phyloP scores from a whole-genome alignment of 1,140 invertebrate genomes.

The Oryctes rhinoceros region DNA sequence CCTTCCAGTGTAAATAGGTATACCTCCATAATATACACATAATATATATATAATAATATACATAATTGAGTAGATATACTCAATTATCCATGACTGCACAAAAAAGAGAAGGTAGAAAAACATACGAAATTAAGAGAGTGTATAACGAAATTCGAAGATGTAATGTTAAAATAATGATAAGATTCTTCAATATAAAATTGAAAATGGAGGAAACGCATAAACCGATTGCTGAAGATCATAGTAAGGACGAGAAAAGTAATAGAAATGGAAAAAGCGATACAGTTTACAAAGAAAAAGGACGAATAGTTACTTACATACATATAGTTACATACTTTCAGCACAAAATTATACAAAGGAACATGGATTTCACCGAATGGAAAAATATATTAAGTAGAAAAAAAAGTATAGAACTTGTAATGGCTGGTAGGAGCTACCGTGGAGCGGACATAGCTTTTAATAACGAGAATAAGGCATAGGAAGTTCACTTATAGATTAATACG shows the following conservation, averaged over 20 bases:
- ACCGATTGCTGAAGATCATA: background rate
- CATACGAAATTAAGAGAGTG: background rate
- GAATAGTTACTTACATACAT: background rate
- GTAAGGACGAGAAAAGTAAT: background rate
- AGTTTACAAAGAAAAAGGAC: slow-evolving; percentile 18
- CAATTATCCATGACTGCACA: too few relatives aligned
- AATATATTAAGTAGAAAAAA: slow-evolving; percentile 11
- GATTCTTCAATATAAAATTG: slow-evolving; percentile 11
- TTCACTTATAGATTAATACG: too few relatives aligned
- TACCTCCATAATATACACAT: too few relatives aligned
- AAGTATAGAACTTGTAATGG: background rate
- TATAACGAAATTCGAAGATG: slow-evolving; percentile 10
- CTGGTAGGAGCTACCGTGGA: slow-evolving; percentile 3
- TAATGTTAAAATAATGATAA: slow-evolving; percentile 10
- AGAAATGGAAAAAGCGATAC: background rate
- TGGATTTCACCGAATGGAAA: slow-evolving; percentile 26
- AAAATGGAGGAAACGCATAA: slow-evolving; percentile 16
- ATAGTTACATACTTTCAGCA: slow-evolving; percentile 12
- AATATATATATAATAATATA: too few relatives aligned
- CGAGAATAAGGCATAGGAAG: too few relatives aligned
- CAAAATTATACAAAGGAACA: slow-evolving; percentile 33
- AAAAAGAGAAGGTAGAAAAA: too few relatives aligned
- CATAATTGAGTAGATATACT: too few relatives aligned
- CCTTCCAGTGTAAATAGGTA: too few relatives aligned
- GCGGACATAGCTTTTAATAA: background rate